Conservation (phyloP, 2,113 vertebrate genomes). For the Osmerus eperlanus region DNA sequence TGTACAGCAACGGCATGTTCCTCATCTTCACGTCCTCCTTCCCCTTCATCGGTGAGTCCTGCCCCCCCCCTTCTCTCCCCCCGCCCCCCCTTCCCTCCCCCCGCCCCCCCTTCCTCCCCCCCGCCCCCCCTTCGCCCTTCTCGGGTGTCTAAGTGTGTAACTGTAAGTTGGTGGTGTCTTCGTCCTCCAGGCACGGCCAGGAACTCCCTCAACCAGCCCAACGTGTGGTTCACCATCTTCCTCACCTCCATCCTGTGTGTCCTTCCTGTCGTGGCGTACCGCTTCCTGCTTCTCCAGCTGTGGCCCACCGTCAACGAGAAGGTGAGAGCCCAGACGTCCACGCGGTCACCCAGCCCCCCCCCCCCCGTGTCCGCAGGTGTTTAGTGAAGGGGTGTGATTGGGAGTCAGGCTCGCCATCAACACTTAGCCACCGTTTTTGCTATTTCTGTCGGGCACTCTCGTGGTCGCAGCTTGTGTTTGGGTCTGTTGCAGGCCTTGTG, state of each 20-base stretch:
- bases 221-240: constrained; percentile 83
- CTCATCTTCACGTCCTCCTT: constrained; percentile 82
- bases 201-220: constrained; percentile 85
- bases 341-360: neutral
- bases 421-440: neutral
- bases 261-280: constrained; percentile 78
- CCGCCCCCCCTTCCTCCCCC: too few relatives aligned
- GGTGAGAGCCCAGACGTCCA: constrained; percentile 62
- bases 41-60: constrained; percentile 83
- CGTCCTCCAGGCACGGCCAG: constrained; percentile 78
- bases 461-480: neutral
- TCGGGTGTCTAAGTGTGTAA: too few relatives aligned
- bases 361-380: neutral
- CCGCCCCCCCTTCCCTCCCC: neutral
- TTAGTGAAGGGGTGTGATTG: neutral
- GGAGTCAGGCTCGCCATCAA: neutral
- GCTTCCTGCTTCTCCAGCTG: constrained; percentile 78
- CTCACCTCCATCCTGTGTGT: constrained; percentile 81
- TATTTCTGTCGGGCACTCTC: constrained; percentile 17
- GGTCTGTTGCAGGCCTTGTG: neutral
- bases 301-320: constrained; percentile 79
- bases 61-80: neutral
- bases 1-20: constrained; percentile 91
- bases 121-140: too few relatives aligned
- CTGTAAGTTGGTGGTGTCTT: neutral